Conservation (phyloP, 2,888 invertebrate species). For the Lapara coniferarum region DNA sequence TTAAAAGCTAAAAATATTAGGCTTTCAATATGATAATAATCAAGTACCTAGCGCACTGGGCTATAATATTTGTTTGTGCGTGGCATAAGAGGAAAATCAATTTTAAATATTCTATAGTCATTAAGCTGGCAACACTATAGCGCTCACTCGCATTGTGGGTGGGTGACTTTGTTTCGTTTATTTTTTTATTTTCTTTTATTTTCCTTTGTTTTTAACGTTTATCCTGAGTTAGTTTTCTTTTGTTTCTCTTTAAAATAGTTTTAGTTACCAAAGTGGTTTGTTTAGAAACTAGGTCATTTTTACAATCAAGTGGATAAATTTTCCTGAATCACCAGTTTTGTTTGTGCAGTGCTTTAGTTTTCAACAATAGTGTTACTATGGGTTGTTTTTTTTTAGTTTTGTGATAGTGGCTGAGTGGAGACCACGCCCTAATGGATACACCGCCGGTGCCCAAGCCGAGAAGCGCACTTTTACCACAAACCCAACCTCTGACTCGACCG, state of each 20-base stretch:
- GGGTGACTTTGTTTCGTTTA: constrained; percentile 18
- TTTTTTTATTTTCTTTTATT: constrained; percentile 7
- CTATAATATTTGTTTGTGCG: not conserved
- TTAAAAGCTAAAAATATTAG: no score
- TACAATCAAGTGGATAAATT: constrained; percentile 10
- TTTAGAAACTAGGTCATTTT: constrained; percentile 6
- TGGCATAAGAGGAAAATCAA: not conserved
- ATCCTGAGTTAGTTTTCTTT: not conserved
- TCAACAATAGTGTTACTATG: constrained; percentile 49
- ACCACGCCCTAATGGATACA: constrained; percentile 60
- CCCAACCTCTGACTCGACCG: constrained; percentile 69
- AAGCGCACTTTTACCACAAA: constrained; percentile 52
- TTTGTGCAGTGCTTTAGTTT: constrained; percentile 22
- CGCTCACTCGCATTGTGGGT: constrained; percentile 12
- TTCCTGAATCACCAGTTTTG: constrained; percentile 25
- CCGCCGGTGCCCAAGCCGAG: constrained; percentile 76
- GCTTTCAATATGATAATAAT: not conserved
- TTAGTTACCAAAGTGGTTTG: not conserved
- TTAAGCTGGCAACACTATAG: constrained; percentile 16
- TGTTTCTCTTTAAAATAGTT: constrained; percentile 3
- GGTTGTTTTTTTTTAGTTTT: constrained; percentile 42
- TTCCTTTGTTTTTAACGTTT: constrained; percentile 21
- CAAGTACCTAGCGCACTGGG: not conserved
- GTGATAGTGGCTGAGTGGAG: constrained; percentile 37
- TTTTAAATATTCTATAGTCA: not conserved